A percentile compares a stretch with the other conserved stretches of the same genome.
Conservation (phyloP, 2,888 invertebrate species). For the Tenthredo mesomela region DNA sequence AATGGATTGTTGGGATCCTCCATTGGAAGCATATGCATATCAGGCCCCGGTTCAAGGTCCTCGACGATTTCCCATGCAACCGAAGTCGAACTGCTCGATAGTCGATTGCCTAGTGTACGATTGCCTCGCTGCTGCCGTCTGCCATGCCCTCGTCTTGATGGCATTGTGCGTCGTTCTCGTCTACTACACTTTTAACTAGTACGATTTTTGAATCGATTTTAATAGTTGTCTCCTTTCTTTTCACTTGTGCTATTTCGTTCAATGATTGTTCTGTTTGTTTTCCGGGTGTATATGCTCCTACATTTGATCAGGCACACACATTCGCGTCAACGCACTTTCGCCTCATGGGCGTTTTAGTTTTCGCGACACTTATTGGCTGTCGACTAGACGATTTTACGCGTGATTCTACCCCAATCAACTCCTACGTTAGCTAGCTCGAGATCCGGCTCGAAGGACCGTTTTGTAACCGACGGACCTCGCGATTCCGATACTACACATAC, state of each 20-base stretch:
- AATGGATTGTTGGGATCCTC: not conserved
- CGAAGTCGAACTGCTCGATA: not conserved
- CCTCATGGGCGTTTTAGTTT: not conserved
- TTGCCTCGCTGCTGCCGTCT: not conserved
- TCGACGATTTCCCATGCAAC: not conserved
- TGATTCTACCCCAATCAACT: not conserved
- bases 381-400: not conserved
- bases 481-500: too few relatives aligned
- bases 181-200: not conserved
- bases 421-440: not conserved
- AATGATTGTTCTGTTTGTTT: not conserved
- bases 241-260: not conserved
- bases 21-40: not conserved
- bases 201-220: not conserved
- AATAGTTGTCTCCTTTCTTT: not conserved
- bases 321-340: not conserved
- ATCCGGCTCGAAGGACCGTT: not conserved
- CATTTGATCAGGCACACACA: not conserved
- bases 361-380: not conserved
- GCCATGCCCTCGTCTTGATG: not conserved
- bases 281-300: not conserved
- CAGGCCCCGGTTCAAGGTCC: not conserved
- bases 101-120: too few relatives aligned
- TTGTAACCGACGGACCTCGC: not conserved
- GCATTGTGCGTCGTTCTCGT: not conserved